Conservation (phyloP, 2,888 invertebrate species). For the Helobdella robusta region DNA sequence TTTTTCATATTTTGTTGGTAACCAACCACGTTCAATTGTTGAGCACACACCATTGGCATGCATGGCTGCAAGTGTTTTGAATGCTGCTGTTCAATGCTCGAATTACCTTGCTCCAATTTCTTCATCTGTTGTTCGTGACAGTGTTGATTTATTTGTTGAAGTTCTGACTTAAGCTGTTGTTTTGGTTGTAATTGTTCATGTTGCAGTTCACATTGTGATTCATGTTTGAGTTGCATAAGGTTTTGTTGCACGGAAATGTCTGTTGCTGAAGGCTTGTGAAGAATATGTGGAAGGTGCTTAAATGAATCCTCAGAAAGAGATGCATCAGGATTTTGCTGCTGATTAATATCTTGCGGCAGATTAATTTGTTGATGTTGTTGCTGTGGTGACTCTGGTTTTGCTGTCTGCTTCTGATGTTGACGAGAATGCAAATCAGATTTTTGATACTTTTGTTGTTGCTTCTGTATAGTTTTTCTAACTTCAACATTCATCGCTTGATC, state of each 20-base stretch:
- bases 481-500: too few relatives aligned
- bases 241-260: background rate
- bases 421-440: background rate
- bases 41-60: background rate
- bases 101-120: background rate
- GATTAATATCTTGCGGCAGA: background rate
- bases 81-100: background rate
- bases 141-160: background rate
- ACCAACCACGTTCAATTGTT: background rate
- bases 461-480: too few relatives aligned
- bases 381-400: background rate
- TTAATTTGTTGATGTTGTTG: background rate
- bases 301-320: too few relatives aligned
- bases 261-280: too few relatives aligned
- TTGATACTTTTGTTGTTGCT: slow-evolving; percentile 9
- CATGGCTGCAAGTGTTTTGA: background rate
- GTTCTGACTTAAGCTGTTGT: background rate
- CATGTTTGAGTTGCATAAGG: background rate
- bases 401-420: background rate
- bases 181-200: background rate
- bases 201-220: background rate
- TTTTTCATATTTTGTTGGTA: background rate
- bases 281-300: too few relatives aligned
- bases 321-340: background rate
- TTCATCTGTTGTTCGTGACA: background rate